Evolutionary conservation across 2,113 vertebrate genomes (phyloP).

Genomic region (Choloepus hoffmanni): DNA sequence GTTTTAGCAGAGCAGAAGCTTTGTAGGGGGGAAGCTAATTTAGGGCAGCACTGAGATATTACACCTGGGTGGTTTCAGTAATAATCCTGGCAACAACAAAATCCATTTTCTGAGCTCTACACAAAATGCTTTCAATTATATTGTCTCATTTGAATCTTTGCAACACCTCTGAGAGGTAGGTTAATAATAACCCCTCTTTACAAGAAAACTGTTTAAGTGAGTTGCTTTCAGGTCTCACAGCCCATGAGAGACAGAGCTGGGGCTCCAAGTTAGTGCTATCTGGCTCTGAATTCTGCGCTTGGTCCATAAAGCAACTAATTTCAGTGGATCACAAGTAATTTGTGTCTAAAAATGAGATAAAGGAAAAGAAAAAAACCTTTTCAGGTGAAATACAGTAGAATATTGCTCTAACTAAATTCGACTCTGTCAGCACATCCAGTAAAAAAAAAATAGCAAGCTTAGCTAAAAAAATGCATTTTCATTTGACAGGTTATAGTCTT

Average conservation of each 20-base stretch:
- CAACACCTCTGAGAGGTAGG: not conserved
- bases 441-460: not conserved
- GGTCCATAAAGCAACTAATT: not conserved
- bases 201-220: not conserved
- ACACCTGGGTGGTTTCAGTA: not conserved
- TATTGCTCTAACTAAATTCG: not conserved
- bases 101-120: not conserved
- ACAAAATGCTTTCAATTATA: not conserved
- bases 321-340: not conserved
- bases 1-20: not conserved
- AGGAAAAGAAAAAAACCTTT: conserved; percentile 18
- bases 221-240: not conserved
- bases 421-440: not conserved
- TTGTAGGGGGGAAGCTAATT: not conserved
- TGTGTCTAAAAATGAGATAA: not conserved
- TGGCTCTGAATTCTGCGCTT: not conserved
- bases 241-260: not conserved
- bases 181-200: not conserved
- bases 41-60: not conserved
- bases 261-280: not conserved
- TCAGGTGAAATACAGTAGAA: not conserved
- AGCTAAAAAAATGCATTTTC: not conserved
- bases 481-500: not conserved
- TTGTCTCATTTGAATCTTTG: not conserved
- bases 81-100: not conserved